These are phyloP conservation scores for Melolontha melolontha DNA, from an alignment of 2,888 invertebrate genomes.

Conservation along the genomic window DNA sequence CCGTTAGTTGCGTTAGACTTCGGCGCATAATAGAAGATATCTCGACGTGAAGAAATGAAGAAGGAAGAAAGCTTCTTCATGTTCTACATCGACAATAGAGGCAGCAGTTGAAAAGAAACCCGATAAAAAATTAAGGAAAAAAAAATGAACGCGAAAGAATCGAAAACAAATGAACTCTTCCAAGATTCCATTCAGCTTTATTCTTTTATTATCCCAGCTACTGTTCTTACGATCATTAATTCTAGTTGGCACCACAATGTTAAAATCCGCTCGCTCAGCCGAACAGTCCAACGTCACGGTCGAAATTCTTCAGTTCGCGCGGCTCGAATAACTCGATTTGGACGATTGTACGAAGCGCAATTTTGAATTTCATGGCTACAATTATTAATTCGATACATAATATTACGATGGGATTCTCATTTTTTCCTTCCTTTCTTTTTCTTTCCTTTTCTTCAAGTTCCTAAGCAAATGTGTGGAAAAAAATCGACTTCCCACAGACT, in stretches of 20 bases:
- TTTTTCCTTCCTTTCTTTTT: conserved; percentile 31
- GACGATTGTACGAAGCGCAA: conserved; percentile 58
- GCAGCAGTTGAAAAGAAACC: conserved; percentile 1
- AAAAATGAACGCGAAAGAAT: conserved; percentile 31
- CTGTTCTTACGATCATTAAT: conserved; percentile 58
- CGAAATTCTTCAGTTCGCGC: conserved; percentile 23
- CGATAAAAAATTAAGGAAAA: neutral
- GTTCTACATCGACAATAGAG: conserved; percentile 8
- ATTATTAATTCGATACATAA: conserved; percentile 64
- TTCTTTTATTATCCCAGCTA: conserved; percentile 59
- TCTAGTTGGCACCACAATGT: conserved; percentile 54
- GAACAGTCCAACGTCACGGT: conserved; percentile 34
- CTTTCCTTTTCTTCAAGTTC: conserved; percentile 45
- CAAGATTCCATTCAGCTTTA: conserved; percentile 54
- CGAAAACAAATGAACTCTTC: conserved; percentile 53
- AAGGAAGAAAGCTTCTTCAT: neutral
- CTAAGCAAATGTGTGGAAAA: neutral
- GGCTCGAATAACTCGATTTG: conserved; percentile 44
- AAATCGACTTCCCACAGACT: neutral
- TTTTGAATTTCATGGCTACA: conserved; percentile 65
- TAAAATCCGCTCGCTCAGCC: conserved; percentile 51
- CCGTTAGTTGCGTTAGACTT: conserved; percentile 23
- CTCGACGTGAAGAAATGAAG: neutral
- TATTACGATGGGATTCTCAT: conserved; percentile 54
- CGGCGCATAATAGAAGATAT: conserved; percentile 3